phyloP scores from a whole-genome alignment of 2,797 vertebrate species.

The Pampus argenteus region DNA sequence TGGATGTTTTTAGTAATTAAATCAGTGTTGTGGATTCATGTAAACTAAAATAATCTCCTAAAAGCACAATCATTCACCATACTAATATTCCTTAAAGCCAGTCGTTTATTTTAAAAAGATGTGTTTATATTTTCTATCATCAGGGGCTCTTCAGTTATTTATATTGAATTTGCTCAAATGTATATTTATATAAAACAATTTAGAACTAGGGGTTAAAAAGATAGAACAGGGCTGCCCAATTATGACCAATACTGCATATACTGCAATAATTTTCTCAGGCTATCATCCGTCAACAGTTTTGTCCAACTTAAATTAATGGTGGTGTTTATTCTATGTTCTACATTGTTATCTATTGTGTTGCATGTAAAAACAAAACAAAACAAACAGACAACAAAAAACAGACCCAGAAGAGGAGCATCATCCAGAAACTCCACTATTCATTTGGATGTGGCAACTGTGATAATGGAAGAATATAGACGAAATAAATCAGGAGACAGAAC shows the following conservation, averaged over 20 bases:
- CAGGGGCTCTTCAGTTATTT: too few species aligned
- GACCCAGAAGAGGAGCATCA: neutral
- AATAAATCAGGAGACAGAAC: conserved; percentile 19
- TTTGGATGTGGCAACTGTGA: conserved; percentile 1
- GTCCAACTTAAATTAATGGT: conserved; percentile 9
- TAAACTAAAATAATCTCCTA: neutral
- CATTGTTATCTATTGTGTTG: neutral
- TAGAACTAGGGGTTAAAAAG: neutral
- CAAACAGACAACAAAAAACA: too few species aligned
- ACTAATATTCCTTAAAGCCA: neutral
- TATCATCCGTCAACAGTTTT: neutral
- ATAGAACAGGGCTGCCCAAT: conserved; percentile 13
- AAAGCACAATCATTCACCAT: conserved; percentile 1
- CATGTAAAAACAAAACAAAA: neutral
- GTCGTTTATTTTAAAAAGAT: neutral
- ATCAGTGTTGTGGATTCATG: neutral
- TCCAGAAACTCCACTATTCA: neutral
- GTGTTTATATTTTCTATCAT: conserved; percentile 1
- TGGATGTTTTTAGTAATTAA: neutral
- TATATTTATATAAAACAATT: neutral
- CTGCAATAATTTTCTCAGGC: neutral
- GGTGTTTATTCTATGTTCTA: neutral
- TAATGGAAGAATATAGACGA: neutral
- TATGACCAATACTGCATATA: neutral
- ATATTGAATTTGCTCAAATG: neutral